phyloP scores from a whole-genome alignment of 2,113 vertebrate genomes.

The Nematolebias whitei region DNA sequence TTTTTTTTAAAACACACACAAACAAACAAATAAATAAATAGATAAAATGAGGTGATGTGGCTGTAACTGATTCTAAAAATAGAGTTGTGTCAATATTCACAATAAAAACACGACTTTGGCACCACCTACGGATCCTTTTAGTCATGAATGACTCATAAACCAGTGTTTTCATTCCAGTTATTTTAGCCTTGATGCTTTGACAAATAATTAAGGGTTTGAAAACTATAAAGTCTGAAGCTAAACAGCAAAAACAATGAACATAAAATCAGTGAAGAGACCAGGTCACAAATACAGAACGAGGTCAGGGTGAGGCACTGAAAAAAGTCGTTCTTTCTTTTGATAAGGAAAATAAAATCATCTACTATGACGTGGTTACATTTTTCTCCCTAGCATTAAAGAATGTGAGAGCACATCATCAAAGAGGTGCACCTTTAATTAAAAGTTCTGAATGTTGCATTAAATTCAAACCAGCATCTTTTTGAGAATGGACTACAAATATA shows the following conservation, averaged over 20 bases:
- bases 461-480: neutral
- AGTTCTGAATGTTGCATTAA: constrained; percentile 8
- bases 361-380: neutral
- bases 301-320: no score
- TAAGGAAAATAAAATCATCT: neutral
- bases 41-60: neutral
- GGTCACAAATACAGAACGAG: no score
- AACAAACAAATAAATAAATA: no score
- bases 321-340: no score
- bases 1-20: no score
- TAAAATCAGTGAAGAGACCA: constrained; percentile 6
- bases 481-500: neutral
- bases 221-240: neutral
- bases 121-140: no score
- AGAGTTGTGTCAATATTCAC: no score
- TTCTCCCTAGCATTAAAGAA: neutral
- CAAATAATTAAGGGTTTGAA: constrained; percentile 11
- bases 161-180: neutral
- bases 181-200: neutral
- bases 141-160: neutral
- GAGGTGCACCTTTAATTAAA: neutral
- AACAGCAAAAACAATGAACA: neutral
- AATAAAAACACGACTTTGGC: no score
- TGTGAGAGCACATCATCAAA: neutral
- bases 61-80: no score